These are phyloP conservation scores for Anoplius nigerrimus DNA, from an alignment of 2,888 invertebrate genomes.

Conservation along the genomic window DNA sequence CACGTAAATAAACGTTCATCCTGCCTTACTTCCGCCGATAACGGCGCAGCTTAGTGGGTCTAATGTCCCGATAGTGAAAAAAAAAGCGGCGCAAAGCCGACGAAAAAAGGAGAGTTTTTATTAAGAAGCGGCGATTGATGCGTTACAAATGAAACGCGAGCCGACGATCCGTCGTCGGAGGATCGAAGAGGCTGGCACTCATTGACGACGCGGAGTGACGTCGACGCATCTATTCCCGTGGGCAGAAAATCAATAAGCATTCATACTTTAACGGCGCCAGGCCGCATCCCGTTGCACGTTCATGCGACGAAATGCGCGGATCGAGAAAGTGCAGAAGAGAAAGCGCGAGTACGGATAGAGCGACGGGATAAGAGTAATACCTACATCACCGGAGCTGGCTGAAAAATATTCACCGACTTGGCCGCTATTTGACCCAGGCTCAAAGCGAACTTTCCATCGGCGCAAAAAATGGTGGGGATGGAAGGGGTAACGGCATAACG, in stretches of 20 bases:
- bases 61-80: neutral
- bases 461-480: too few species aligned
- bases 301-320: too few species aligned
- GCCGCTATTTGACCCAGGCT: too few species aligned
- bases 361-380: too few species aligned
- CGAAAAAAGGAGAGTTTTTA: conserved; percentile 29
- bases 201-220: conserved; percentile 11
- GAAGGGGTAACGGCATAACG: too few species aligned
- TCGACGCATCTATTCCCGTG: conserved; percentile 26
- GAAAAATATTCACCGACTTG: too few species aligned
- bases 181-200: conserved; percentile 6
- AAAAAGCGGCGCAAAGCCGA: conserved; percentile 11
- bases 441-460: too few species aligned
- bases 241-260: conserved; percentile 47
- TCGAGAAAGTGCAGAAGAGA: too few species aligned
- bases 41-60: neutral
- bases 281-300: too few species aligned
- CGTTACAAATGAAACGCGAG: too few species aligned
- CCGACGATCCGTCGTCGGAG: neutral
- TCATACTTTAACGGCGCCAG: conserved; percentile 27
- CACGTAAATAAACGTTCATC: neutral
- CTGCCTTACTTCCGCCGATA: neutral
- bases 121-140: neutral
- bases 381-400: too few species aligned
- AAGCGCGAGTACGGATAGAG: too few species aligned